These are phyloP conservation scores for Rhodophaea formosa DNA, from an alignment of 2,888 invertebrate genomes.

Conservation along the genomic window DNA sequence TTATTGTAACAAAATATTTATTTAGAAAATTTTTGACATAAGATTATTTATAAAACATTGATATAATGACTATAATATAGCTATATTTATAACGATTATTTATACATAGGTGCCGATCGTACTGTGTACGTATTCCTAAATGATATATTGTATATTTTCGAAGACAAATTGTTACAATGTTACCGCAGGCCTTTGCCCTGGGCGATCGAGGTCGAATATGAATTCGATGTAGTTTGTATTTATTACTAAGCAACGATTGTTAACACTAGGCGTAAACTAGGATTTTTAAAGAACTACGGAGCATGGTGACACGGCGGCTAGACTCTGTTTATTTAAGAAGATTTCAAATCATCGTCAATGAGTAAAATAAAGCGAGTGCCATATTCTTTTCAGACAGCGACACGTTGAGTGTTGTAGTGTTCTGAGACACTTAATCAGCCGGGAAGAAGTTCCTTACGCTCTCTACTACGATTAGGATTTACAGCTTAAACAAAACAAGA, in stretches of 20 bases:
- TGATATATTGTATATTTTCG: conserved; percentile 30
- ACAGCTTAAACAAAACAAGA: too few species aligned
- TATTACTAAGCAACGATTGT: conserved; percentile 16
- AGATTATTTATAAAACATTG: conserved; percentile 35
- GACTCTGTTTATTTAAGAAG: background rate
- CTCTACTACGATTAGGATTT: too few species aligned
- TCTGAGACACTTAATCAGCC: too few species aligned
- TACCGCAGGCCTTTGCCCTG: conserved; percentile 15
- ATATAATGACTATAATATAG: conserved; percentile 31
- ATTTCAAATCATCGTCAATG: too few species aligned
- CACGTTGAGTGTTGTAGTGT: too few species aligned
- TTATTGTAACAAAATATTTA: conserved; percentile 50
- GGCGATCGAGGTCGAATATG: conserved; percentile 14
- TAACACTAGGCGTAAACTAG: conserved; percentile 17
- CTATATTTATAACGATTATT: conserved; percentile 23
- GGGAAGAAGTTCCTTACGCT: too few species aligned
- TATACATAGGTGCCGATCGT: conserved; percentile 28
- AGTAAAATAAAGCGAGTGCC: too few species aligned
- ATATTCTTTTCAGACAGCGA: too few species aligned
- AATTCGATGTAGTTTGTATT: conserved; percentile 21
- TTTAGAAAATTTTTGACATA: conserved; percentile 44
- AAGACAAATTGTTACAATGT: conserved; percentile 20
- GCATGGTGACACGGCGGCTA: background rate
- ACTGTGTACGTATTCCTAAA: conserved; percentile 37
- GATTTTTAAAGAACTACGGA: conserved; percentile 14